Evolutionary conservation across 2,888 invertebrate species (phyloP).

Genomic region (Drosophila formosana): DNA sequence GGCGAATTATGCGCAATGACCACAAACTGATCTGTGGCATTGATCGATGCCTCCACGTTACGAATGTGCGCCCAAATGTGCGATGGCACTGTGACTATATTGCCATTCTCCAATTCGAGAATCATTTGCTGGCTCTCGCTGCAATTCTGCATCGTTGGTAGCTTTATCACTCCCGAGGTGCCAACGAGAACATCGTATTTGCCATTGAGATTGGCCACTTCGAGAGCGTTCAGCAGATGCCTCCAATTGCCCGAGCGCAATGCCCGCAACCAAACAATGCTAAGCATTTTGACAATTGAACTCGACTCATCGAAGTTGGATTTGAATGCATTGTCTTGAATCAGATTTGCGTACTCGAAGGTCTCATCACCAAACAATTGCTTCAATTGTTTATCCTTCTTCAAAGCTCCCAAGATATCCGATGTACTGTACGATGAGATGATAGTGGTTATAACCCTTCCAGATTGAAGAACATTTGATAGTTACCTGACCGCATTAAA

Average conservation of each 20-base stretch:
- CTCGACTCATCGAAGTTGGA: not conserved
- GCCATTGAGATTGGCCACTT: conserved; percentile 1
- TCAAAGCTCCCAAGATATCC: not conserved
- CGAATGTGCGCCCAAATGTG: conserved; percentile 16
- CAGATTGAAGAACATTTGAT: not conserved
- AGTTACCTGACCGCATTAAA: conserved; percentile 5
- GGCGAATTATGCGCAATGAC: conserved; percentile 11
- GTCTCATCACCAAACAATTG: conserved; percentile 6
- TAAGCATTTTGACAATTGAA: not conserved
- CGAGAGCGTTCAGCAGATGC: conserved; percentile 1
- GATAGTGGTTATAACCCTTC: no score
- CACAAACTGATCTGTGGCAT: conserved; percentile 9
- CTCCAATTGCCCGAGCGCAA: conserved; percentile 13
- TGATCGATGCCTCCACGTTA: not conserved
- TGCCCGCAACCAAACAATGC: conserved; percentile 8
- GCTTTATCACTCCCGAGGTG: conserved; percentile 1
- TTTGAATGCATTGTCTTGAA: not conserved
- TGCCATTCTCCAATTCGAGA: not conserved
- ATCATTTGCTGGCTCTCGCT: not conserved
- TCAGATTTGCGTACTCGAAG: conserved; percentile 5
- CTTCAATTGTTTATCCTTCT: not conserved
- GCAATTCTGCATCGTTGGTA: conserved; percentile 5
- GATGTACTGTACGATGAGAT: not conserved
- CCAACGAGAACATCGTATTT: conserved; percentile 11
- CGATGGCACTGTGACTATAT: not conserved